These are phyloP conservation scores for Girardia tigrina DNA, from an alignment of 2,888 invertebrate species.

Conservation along the genomic window DNA sequence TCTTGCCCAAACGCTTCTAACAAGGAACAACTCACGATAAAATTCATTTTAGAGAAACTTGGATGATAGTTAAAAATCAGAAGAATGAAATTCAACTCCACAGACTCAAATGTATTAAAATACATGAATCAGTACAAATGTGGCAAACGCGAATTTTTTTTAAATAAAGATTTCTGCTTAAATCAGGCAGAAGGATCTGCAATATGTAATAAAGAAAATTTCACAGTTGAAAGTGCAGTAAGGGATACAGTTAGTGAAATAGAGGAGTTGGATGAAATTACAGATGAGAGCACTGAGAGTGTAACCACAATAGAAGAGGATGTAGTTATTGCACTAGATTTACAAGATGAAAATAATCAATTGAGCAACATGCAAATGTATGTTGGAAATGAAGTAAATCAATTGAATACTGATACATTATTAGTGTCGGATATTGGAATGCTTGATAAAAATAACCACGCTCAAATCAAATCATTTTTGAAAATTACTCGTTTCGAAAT, in stretches of 20 bases:
- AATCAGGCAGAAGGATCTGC: no score
- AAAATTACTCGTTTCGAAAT: constrained; percentile 3
- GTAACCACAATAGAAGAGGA: neutral
- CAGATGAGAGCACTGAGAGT: neutral
- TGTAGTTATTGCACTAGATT: neutral
- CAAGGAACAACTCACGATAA: no score
- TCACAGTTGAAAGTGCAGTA: neutral
- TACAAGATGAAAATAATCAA: neutral
- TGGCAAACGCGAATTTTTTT: no score
- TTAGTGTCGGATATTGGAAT: neutral
- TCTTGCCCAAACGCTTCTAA: no score
- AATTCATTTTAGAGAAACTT: no score
- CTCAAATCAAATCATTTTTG: neutral
- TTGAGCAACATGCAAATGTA: neutral
- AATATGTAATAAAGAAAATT: no score
- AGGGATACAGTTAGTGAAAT: neutral
- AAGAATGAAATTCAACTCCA: no score
- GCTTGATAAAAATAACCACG: neutral
- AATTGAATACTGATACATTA: neutral
- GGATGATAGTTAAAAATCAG: no score
- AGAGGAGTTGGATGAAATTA: neutral
- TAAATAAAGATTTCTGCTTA: no score
- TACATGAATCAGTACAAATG: no score
- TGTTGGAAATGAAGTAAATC: neutral
- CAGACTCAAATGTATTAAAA: no score